phyloP scores from a whole-genome alignment of 1,140 invertebrate genomes.

The Battus philenor region DNA sequence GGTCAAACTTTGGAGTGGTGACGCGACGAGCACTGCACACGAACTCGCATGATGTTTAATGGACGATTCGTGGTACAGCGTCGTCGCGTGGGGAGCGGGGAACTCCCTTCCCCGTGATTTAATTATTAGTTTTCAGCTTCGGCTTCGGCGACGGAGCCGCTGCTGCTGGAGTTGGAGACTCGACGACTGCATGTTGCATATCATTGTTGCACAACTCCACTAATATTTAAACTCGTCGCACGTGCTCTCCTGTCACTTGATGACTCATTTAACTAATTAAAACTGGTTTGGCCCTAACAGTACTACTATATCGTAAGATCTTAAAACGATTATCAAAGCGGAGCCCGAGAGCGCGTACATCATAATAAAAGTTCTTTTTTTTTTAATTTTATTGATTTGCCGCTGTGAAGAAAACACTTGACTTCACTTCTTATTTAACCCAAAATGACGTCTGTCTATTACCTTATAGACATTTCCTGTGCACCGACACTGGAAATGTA shows the following conservation, averaged over 20 bases:
- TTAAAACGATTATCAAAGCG: too few species aligned
- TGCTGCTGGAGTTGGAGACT: not conserved
- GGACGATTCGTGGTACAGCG: slow-evolving; percentile 37
- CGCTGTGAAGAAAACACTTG: too few species aligned
- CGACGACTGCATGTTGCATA: slow-evolving; percentile 5
- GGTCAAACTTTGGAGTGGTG: slow-evolving; percentile 69
- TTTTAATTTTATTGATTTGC: too few species aligned
- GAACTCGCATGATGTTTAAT: slow-evolving; percentile 65
- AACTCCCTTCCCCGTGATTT: slow-evolving; percentile 26
- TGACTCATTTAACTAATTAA: slow-evolving; percentile 33
- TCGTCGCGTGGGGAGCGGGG: slow-evolving; percentile 18
- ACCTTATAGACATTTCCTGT: too few species aligned
- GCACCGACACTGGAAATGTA: too few species aligned
- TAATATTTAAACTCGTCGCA: slow-evolving; percentile 7
- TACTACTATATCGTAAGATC: slow-evolving; percentile 27
- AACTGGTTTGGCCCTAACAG: slow-evolving; percentile 38
- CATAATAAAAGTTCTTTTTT: too few species aligned
- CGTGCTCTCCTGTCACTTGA: slow-evolving; percentile 28
- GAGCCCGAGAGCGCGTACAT: too few species aligned
- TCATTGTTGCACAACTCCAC: slow-evolving; percentile 1
- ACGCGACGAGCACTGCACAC: slow-evolving; percentile 41
- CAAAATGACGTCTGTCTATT: too few species aligned
- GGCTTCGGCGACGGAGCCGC: slow-evolving; percentile 4
- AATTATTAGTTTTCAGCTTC: slow-evolving; percentile 28
- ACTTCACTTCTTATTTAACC: too few species aligned